Percentiles rank a stretch among this genome's conserved stretches.
phyloP scores from a whole-genome alignment of 2,797 vertebrate genomes.

The Pangasius sanitwongsei region DNA sequence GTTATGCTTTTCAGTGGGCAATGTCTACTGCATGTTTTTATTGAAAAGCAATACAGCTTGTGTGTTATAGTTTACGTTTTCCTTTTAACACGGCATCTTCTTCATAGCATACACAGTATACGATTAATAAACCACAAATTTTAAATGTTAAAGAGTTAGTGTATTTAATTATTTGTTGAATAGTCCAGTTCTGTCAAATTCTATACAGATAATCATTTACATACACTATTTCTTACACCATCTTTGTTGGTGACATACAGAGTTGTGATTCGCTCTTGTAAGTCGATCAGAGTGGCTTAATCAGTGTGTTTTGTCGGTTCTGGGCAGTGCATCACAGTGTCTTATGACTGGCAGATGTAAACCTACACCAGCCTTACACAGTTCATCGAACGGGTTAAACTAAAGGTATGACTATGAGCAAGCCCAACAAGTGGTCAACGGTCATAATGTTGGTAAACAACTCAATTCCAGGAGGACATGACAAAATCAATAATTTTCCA shows the following conservation, averaged over 20 bases:
- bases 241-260: neutral
- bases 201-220: neutral
- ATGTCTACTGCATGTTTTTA: neutral
- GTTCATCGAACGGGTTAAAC: neutral
- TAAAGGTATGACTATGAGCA: neutral
- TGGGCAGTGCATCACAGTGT: neutral
- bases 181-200: neutral
- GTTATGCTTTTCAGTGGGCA: neutral
- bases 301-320: neutral
- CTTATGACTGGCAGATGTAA: neutral
- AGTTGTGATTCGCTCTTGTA: neutral
- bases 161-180: neutral
- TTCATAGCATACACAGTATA: neutral
- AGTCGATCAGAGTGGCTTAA: neutral
- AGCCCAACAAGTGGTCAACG: neutral
- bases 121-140: neutral
- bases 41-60: neutral
- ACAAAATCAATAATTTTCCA: neutral
- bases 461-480: slow-evolving; percentile 6
- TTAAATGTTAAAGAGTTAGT: neutral
- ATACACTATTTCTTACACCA: neutral
- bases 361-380: neutral
- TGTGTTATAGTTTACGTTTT: neutral
- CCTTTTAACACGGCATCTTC: neutral
- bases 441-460: slow-evolving; percentile 6